These are phyloP conservation scores for Canis aureus DNA, from an alignment of 2,113 vertebrate species.

Conservation along the genomic window DNA sequence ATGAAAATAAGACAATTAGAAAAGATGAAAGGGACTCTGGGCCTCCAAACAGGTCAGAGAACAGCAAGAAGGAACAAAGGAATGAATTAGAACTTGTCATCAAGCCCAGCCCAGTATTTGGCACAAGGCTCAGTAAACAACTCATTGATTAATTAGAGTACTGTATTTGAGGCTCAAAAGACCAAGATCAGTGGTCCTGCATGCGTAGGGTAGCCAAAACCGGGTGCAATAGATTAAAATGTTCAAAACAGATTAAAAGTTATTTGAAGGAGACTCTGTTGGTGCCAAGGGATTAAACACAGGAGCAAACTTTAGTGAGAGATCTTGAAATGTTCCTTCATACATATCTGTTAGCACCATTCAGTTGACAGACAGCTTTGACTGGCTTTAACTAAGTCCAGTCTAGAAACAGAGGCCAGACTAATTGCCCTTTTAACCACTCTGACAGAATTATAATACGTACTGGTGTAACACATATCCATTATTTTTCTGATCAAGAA, in stretches of 20 bases:
- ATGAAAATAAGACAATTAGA: slow-evolving; percentile 65
- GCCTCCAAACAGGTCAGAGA: slow-evolving; percentile 34
- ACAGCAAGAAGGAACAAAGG: not conserved
- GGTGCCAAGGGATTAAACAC: not conserved
- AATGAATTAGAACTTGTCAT: slow-evolving; percentile 64
- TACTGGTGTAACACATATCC: not conserved
- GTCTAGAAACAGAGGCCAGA: not conserved
- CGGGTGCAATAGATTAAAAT: slow-evolving; percentile 49
- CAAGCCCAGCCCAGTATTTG: slow-evolving; percentile 45
- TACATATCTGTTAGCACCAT: not conserved
- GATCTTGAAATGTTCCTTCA: not conserved
- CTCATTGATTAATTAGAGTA: slow-evolving; percentile 70
- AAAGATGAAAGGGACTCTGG: slow-evolving; percentile 61
- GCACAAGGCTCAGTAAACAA: slow-evolving; percentile 33
- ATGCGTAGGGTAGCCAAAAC: not conserved
- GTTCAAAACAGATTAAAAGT: slow-evolving; percentile 54
- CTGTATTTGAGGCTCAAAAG: slow-evolving; percentile 49
- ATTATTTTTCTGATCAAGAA: not conserved
- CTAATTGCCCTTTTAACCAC: not conserved
- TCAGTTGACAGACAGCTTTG: not conserved
- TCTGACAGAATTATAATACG: not conserved
- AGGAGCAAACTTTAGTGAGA: not conserved
- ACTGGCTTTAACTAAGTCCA: not conserved
- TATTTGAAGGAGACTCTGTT: slow-evolving; percentile 48
- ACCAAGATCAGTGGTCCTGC: not conserved